Evolutionary conservation across 1,140 invertebrate genomes (phyloP).

Genomic region (Orussus abietinus): DNA sequence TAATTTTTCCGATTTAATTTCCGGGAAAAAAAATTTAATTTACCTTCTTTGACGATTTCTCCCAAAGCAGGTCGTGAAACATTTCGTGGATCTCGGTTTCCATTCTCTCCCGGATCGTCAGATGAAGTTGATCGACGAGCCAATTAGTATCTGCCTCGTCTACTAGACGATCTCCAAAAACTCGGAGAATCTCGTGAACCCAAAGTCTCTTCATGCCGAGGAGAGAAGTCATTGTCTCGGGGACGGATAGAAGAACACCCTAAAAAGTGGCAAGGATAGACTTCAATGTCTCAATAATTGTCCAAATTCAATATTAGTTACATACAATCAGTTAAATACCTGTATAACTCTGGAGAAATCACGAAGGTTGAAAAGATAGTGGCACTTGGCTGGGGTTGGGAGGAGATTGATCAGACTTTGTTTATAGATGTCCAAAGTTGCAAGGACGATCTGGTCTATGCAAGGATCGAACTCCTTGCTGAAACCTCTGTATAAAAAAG

Average conservation of each 20-base stretch:
- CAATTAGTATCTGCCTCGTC: slow-evolving; percentile 79
- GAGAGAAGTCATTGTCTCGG: slow-evolving; percentile 86
- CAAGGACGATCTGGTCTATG: slow-evolving; percentile 82
- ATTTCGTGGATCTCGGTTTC: slow-evolving; percentile 47
- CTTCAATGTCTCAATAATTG: background rate
- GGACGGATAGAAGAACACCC: slow-evolving; percentile 88
- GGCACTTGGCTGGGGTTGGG: slow-evolving; percentile 87
- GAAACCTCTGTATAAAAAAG: slow-evolving; percentile 75
- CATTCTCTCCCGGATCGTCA: slow-evolving; percentile 59
- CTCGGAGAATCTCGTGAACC: slow-evolving; percentile 91
- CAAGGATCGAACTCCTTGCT: slow-evolving; percentile 93
- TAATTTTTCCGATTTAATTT: slow-evolving; percentile 12
- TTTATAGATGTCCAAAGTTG: slow-evolving; percentile 86
- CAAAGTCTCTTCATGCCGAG: slow-evolving; percentile 86
- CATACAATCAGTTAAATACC: no score
- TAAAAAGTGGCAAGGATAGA: slow-evolving; percentile 53
- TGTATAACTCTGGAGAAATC: slow-evolving; percentile 92
- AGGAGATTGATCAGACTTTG: slow-evolving; percentile 75
- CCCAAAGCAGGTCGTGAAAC: slow-evolving; percentile 37
- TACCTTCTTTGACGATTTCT: background rate
- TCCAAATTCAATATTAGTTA: no score
- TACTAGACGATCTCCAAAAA: slow-evolving; percentile 90
- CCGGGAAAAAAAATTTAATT: slow-evolving; percentile 9
- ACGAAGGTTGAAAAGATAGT: slow-evolving; percentile 92
- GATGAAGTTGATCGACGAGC: slow-evolving; percentile 67